Evolutionary conservation across 2,797 vertebrate genomes (phyloP), one percentile per base, ranked within the genome.

Genomic region (Schizopygopsis malacanthus): DNA sequence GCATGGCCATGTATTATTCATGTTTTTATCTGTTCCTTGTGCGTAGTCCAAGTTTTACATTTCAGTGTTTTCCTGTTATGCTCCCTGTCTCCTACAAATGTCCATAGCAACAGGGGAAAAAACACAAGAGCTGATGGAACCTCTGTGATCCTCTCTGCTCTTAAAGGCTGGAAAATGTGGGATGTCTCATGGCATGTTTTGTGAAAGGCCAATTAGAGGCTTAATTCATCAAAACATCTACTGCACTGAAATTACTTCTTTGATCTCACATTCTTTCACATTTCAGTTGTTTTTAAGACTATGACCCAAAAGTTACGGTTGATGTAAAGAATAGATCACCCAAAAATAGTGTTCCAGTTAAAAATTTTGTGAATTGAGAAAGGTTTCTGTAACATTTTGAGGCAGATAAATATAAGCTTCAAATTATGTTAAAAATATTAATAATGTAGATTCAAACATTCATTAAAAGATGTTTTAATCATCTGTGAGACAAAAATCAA

Each of bases 41-140:
- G 50, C 6, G 50, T 79, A n/a, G 72, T 80, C 72, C 77, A 79
- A 79, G 88, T 88, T 88, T 86, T 85, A 79, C 86, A 50, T 90
- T 87, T 85, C 86, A 89, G 75, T 85, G 84, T 84, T 89, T 90
- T 90, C 87, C 82, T 90, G 85, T 89, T 88, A 82, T 89, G 81
- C 71, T 85, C 87, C 47, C 70, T 84, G 81, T 72, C 77, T 83
- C 76, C 39, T 83, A 82, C 22, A 70, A 71, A 88, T 89, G 84
- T 85, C 89, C 84, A 91, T 81, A 81, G 89, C 52, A 78, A 88
- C 86, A 45, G 50, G 73, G 59, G 81, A 75, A 77, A 79, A 86
- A 87, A 76, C 69, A 83, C 54, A 80, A 73, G 52, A 59, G n/a
- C 63, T 82, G 63, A 78, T 82, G 88, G 70, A 87, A 85, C 83